Evolutionary conservation across 2,888 invertebrate species (phyloP).

Genomic region (Agrotis clavis): DNA sequence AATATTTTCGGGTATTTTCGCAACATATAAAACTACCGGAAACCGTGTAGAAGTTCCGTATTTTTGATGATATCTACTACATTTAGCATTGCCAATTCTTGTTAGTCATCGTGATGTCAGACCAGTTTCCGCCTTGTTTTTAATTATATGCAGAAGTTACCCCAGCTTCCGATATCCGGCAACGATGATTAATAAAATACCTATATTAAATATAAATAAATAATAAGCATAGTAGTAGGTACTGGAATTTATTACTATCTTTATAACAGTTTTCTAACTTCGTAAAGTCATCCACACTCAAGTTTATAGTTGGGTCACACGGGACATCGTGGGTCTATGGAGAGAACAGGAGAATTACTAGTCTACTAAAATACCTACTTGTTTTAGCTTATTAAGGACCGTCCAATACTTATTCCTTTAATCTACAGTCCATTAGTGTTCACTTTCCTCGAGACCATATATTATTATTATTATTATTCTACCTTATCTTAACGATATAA

Average conservation of each 20-base stretch:
- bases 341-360: no score
- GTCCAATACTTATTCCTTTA: background rate
- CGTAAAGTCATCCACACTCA: no score
- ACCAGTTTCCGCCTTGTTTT: slow-evolving; percentile 20
- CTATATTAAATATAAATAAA: no score
- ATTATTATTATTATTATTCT: background rate
- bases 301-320: no score
- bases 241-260: no score
- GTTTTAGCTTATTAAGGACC: background rate
- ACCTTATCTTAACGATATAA: background rate
- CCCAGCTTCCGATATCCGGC: slow-evolving; percentile 20
- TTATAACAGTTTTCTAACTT: no score
- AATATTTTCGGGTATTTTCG: background rate
- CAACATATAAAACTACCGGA: background rate
- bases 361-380: no score
- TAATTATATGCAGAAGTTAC: background rate
- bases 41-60: background rate
- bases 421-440: background rate
- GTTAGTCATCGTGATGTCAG: slow-evolving; percentile 28
- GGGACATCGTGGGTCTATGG: no score
- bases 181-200: slow-evolving; percentile 11
- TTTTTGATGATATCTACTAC: slow-evolving; percentile 5
- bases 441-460: background rate
- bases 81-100: slow-evolving; percentile 5
- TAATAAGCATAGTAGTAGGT: no score